Percentiles rank a stretch among this genome's conserved stretches.
Evolutionary conservation across 2,888 invertebrate species (phyloP).

Genomic region (Quadroppia sp.): DNA sequence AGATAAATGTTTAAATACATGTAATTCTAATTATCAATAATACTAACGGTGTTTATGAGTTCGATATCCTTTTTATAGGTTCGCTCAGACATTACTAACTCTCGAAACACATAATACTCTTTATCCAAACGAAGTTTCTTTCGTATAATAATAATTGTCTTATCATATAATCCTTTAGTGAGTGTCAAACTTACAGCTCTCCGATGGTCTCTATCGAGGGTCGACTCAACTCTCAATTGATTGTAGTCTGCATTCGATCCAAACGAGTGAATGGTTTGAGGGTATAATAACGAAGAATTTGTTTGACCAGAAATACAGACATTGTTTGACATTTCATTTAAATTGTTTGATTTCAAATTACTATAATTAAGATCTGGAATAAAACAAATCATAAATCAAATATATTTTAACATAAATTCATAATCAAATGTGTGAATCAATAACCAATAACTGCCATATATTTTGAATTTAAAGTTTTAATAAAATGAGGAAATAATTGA

Average conservation of each 20-base stretch:
- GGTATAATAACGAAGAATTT: not conserved
- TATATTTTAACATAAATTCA: too few relatives aligned
- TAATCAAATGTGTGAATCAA: too few relatives aligned
- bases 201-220: constrained; percentile 31
- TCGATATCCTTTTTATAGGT: constrained; percentile 92
- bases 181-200: constrained; percentile 36
- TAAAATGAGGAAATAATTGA: too few relatives aligned
- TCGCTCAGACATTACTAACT: constrained; percentile 89
- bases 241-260: not conserved
- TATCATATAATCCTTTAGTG: not conserved
- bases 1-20: not conserved
- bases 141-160: too few relatives aligned
- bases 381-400: not conserved
- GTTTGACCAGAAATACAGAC: not conserved
- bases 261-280: not conserved
- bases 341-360: not conserved
- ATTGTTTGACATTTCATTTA: constrained; percentile 28
- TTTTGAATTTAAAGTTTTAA: too few relatives aligned
- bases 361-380: not conserved
- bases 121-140: constrained; percentile 46
- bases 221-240: constrained; percentile 22
- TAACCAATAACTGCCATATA: too few relatives aligned
- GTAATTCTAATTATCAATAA: not conserved
- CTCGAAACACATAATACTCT: constrained; percentile 52
- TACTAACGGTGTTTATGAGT: constrained; percentile 75